Base-by-base conservation (phyloP, 1,140 invertebrate genomes). In the Cardiocondyla obscurior region DNA sequence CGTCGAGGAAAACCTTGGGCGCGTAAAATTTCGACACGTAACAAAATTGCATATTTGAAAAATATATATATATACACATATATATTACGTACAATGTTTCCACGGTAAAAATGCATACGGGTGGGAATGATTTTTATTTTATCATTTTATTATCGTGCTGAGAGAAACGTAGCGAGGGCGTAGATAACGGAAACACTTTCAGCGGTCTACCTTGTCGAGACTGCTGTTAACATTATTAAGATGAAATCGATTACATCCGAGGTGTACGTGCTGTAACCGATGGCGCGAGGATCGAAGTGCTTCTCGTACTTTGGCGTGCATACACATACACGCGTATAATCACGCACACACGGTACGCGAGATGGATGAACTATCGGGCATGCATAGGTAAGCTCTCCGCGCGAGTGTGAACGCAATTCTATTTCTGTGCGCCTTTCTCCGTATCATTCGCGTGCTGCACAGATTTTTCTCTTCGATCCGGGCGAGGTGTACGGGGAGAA, bases 391-490 rank as follows among this genome's bases (percentile, higher is more conserved):
- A 76, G 57, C 7, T 30, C 46, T 12, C 5, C 60, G 53, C 7
- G 64, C 16, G 36, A 39, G 49, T 36, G 57, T 74, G 70, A 72
- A 57, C 33, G 25, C 49, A 60, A 76, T 67, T 42, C 44, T 25
- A 73, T 51, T 64, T 70, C 57, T 79, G 72, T 79, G 67, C 44
- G 72, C 60, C 57, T 65, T 72, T 44, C 53, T 73, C 57, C 81
- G 82, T 62, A 84, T 70, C 73, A 44, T 51, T 73, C 60, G 49
- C 60, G 64, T 82, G 82, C 72, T 72, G 51, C 42, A 55, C 55
- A 42, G 64, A 58, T 14, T 67, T 57, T 81, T 83, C 44, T 25
- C 72, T 73, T 60, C 72, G 44, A 58, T 4, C 10, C 53, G 81
- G 33, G 72, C 36, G 42, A 76, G 51, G 60, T 62, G 25, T 7